These are phyloP conservation scores for Leguminivora glycinivorella DNA, from an alignment of 1,140 invertebrate genomes.

Conservation along the genomic window DNA sequence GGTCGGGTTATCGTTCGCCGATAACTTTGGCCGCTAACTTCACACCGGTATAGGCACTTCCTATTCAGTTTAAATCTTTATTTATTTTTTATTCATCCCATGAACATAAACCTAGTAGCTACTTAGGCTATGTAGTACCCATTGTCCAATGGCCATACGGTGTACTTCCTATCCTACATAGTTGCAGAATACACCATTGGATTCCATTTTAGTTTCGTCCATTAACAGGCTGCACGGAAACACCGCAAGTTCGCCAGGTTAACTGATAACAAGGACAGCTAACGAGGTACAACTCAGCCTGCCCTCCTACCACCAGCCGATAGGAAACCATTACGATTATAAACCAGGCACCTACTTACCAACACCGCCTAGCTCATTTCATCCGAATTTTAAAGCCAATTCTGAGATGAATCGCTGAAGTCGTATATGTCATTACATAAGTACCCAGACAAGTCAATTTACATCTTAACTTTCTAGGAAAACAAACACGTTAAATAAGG, in stretches of 20 bases:
- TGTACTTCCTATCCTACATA: background rate
- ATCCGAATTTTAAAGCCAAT: background rate
- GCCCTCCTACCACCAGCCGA: background rate
- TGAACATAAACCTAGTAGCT: too few species aligned
- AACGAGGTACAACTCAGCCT: constrained; percentile 35
- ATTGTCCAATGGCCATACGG: too few species aligned
- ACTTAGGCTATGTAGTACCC: too few species aligned
- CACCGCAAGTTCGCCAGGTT: constrained; percentile 35
- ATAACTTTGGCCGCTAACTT: too few species aligned
- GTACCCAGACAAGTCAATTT: background rate
- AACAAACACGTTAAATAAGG: background rate
- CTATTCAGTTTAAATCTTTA: too few species aligned
- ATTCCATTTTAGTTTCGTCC: constrained; percentile 4
- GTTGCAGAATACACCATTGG: background rate
- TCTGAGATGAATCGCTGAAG: background rate
- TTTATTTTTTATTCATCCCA: too few species aligned
- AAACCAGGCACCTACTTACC: constrained; percentile 14
- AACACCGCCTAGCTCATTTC: background rate
- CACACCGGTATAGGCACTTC: too few species aligned
- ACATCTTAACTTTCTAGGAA: background rate
- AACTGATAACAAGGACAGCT: constrained; percentile 35
- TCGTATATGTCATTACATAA: background rate
- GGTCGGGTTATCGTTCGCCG: too few species aligned
- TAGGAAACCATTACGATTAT: constrained; percentile 12
- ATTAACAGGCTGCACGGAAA: constrained; percentile 24